These are phyloP conservation scores for Spicauda simplicius DNA, from an alignment of 2,888 invertebrate species.

Conservation along the genomic window DNA sequence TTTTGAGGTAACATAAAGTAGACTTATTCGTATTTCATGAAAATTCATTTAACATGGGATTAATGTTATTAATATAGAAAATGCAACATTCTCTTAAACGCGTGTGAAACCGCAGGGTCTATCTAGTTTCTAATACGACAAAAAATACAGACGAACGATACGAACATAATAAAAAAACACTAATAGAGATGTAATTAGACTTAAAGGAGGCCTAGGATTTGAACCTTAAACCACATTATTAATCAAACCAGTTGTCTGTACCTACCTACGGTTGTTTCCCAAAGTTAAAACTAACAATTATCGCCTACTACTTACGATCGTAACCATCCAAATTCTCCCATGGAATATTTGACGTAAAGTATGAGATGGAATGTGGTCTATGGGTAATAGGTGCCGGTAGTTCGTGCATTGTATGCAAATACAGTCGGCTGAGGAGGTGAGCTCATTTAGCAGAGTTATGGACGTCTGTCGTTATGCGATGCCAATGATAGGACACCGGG, in stretches of 20 bases:
- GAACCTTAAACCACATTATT: too few species aligned
- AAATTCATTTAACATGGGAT: too few species aligned
- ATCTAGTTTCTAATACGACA: too few species aligned
- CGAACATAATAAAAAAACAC: too few species aligned
- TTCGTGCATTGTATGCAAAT: conserved; percentile 78
- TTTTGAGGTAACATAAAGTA: too few species aligned
- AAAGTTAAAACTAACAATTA: not conserved
- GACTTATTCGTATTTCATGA: too few species aligned
- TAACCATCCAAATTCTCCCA: conserved; percentile 33
- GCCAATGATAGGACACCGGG: conserved; percentile 62
- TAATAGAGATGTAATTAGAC: too few species aligned
- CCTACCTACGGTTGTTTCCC: not conserved
- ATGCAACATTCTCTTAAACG: too few species aligned
- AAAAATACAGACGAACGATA: too few species aligned
- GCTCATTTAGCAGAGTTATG: conserved; percentile 75
- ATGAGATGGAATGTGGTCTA: conserved; percentile 57
- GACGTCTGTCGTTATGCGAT: conserved; percentile 56
- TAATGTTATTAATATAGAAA: too few species aligned
- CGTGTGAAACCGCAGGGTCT: too few species aligned
- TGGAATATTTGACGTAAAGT: conserved; percentile 33
- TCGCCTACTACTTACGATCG: conserved; percentile 41
- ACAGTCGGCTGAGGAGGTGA: conserved; percentile 57
- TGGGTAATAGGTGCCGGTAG: conserved; percentile 48
- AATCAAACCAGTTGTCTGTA: not conserved
- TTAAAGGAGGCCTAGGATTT: too few species aligned